Conservation (phyloP, 2,797 vertebrate species). For the Channallabes apus region DNA sequence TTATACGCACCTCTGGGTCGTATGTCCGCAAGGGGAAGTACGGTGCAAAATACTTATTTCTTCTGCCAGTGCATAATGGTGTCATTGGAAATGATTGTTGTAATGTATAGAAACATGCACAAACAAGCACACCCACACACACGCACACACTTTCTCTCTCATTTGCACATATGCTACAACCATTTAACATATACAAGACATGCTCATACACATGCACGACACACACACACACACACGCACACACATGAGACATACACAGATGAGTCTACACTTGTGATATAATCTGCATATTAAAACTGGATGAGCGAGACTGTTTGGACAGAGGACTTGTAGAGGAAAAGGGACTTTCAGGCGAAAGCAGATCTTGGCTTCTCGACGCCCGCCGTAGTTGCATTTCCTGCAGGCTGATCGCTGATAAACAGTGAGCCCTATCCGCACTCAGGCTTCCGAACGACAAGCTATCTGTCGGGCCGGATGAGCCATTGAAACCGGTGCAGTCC, state of each 20-base stretch:
- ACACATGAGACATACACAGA: background rate
- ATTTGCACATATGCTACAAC: conserved; percentile 23
- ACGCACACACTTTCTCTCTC: conserved; percentile 15
- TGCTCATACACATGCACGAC: conserved; percentile 41
- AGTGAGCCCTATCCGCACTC: conserved; percentile 77
- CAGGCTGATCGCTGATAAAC: conserved; percentile 91
- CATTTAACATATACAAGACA: conserved; percentile 26
- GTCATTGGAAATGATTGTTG: conserved; percentile 38
- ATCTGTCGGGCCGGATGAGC: conserved; percentile 55
- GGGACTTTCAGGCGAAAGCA: conserved; percentile 74
- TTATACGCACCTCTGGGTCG: conserved; percentile 47
- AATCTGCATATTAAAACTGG: conserved; percentile 99
- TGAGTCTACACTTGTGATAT: conserved; percentile 92
- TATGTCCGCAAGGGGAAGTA: conserved; percentile 39
- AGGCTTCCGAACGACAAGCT: conserved; percentile 58
- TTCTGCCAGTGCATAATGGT: conserved; percentile 55
- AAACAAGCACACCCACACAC: conserved; percentile 5
- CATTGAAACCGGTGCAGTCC: conserved; percentile 89
- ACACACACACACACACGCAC: background rate
- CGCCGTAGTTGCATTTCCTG: conserved; percentile 89
- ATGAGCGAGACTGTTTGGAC: conserved; percentile 95
- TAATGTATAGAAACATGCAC: conserved; percentile 40
- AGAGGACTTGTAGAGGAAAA: conserved; percentile 79
- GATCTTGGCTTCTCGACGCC: conserved; percentile 85
- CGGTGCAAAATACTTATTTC: conserved; percentile 51